Conservation (phyloP, 2,888 invertebrate species). For the Acronicta psi region DNA sequence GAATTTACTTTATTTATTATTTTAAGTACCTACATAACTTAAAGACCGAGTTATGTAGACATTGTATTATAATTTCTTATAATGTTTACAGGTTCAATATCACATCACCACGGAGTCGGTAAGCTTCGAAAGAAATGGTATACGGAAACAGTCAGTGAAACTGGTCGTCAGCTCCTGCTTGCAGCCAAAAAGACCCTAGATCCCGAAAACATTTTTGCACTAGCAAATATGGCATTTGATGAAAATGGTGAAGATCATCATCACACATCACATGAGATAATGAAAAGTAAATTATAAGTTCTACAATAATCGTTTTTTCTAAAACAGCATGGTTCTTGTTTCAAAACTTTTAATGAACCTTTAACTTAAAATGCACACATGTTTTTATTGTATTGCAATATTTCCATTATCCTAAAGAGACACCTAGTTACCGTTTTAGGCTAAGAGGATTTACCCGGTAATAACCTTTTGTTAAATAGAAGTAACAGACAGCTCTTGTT, state of each 20-base stretch:
- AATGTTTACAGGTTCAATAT: slow-evolving; percentile 91
- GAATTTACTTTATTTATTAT: no score
- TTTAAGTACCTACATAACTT: no score
- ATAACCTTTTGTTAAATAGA: no score
- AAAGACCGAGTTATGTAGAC: no score
- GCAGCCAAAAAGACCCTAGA: slow-evolving; percentile 96
- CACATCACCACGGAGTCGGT: slow-evolving; percentile 99
- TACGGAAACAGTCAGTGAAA: slow-evolving; percentile 93
- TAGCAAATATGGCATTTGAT: slow-evolving; percentile 91
- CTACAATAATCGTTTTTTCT: background rate
- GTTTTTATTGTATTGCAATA: no score
- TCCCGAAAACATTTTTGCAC: slow-evolving; percentile 98
- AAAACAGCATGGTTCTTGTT: no score
- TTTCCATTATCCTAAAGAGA: no score
- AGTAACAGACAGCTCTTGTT: background rate
- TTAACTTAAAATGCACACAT: no score
- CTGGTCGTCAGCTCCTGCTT: slow-evolving; percentile 93
- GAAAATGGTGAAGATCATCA: slow-evolving; percentile 53
- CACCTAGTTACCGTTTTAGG: no score
- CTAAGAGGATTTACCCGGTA: no score
- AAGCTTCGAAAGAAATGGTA: slow-evolving; percentile 97
- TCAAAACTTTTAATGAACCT: no score
- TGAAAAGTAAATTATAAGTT: slow-evolving; percentile 79
- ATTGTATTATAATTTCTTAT: background rate
- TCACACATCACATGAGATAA: no score